A percentile compares a stretch with the other conserved stretches of the same genome.
Conservation (phyloP, 2,888 invertebrate species). For the Drosophila paranaensis region DNA sequence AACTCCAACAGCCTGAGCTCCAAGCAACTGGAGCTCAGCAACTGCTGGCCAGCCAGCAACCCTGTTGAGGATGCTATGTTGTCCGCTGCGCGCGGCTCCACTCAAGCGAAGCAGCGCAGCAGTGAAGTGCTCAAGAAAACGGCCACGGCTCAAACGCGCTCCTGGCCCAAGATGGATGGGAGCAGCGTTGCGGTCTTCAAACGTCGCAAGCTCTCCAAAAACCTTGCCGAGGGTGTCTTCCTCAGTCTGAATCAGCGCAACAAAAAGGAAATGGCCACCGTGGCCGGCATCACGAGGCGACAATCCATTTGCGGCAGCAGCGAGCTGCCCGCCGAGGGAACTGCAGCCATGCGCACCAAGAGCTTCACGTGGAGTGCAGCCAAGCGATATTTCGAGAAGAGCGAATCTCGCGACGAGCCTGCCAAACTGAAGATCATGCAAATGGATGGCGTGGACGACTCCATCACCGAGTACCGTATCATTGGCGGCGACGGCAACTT, state of each 20-base stretch:
- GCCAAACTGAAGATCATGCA: conserved; percentile 87
- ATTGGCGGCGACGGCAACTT: conserved; percentile 84
- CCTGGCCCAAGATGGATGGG: conserved; percentile 74
- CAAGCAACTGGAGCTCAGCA: conserved; percentile 72
- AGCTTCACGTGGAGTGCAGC: conserved; percentile 84
- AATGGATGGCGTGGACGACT: conserved; percentile 89
- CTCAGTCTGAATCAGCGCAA: conserved; percentile 75
- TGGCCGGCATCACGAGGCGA: conserved; percentile 66
- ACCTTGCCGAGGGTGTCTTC: conserved; percentile 85
- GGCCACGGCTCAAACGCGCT: conserved; percentile 52
- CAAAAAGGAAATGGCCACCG: conserved; percentile 69
- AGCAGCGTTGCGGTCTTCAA: conserved; percentile 86
- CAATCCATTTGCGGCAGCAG: conserved; percentile 82
- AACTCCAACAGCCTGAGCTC: conserved; percentile 74
- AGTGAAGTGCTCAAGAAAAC: conserved; percentile 57
- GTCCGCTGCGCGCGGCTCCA: conserved; percentile 75
- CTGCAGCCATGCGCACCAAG: conserved; percentile 69
- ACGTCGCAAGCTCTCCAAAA: conserved; percentile 87
- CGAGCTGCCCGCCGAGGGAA: conserved; percentile 75
- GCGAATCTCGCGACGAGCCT: conserved; percentile 57
- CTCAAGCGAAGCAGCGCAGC: conserved; percentile 61
- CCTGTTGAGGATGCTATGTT: conserved; percentile 83
- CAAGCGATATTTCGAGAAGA: conserved; percentile 77
- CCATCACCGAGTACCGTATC: conserved; percentile 85
- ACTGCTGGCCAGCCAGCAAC: conserved; percentile 77